phyloP scores from a whole-genome alignment of 1,140 invertebrate genomes.

The Leptopilina boulardi region DNA sequence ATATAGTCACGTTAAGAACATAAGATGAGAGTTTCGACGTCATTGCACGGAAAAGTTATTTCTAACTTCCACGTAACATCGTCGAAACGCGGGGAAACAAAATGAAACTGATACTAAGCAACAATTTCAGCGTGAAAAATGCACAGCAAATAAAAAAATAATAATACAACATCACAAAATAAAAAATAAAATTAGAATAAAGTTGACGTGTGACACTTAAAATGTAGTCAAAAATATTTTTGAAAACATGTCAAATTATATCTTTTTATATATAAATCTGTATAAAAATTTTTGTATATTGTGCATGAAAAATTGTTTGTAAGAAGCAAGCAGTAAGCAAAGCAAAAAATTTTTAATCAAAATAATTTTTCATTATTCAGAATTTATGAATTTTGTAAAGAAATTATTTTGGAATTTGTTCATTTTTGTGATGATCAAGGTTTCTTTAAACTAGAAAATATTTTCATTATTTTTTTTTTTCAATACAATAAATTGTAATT shows the following conservation, averaged over 20 bases:
- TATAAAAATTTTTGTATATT: neutral
- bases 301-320: neutral
- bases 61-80: conserved; percentile 58
- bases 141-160: conserved; percentile 27
- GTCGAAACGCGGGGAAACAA: conserved; percentile 44
- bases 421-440: neutral
- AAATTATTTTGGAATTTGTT: neutral
- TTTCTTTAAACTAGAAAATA: neutral
- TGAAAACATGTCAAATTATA: neutral
- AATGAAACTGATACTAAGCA: conserved; percentile 35
- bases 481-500: neutral
- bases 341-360: neutral
- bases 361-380: neutral
- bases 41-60: conserved; percentile 58
- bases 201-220: conserved; percentile 10
- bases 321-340: conserved; percentile 12
- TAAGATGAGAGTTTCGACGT: conserved; percentile 32
- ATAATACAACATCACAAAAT: conserved; percentile 20
- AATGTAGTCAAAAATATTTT: neutral
- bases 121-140: conserved; percentile 11
- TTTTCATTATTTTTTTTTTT: neutral
- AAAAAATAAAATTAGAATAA: conserved; percentile 20
- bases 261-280: no score
- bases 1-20: conserved; percentile 3
- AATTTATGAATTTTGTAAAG: neutral